A percentile compares a stretch with the other conserved stretches of the same genome.
Evolutionary conservation across 1,140 invertebrate species (phyloP).

Genomic region (Cydia fagiglandana): DNA sequence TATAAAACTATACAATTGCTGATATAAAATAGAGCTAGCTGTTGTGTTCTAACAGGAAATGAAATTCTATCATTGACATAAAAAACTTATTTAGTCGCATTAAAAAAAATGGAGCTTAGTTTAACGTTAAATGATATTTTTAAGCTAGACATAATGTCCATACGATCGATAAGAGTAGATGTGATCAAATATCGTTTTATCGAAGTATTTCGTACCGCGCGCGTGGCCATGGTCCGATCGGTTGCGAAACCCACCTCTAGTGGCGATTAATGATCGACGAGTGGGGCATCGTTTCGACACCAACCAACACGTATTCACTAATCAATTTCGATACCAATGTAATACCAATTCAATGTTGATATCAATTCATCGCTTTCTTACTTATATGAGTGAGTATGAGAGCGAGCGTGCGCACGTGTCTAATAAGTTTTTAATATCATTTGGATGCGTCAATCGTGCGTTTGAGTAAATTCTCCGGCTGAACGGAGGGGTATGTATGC

Average conservation of each 20-base stretch:
- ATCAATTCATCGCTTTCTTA: neutral
- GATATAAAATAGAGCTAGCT: too few species aligned
- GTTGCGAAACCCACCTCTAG: constrained; percentile 70
- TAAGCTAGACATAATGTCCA: constrained; percentile 34
- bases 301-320: neutral
- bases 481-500: constrained; percentile 18
- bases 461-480: neutral
- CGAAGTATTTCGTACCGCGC: constrained; percentile 67
- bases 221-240: constrained; percentile 64
- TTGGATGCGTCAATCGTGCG: too few species aligned
- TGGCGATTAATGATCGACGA: constrained; percentile 72
- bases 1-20: too few species aligned
- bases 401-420: neutral
- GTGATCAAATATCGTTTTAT: constrained; percentile 60
- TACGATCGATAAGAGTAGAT: constrained; percentile 45
- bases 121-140: constrained; percentile 35
- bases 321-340: neutral
- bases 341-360: neutral
- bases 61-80: too few species aligned
- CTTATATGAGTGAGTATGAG: neutral
- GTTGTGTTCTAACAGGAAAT: too few species aligned
- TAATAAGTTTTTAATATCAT: constrained; percentile 6
- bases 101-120: too few species aligned
- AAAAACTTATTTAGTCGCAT: too few species aligned
- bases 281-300: constrained; percentile 73